Evolutionary conservation across 2,797 vertebrate genomes (phyloP).

Genomic region (Adelosebastes latens): DNA sequence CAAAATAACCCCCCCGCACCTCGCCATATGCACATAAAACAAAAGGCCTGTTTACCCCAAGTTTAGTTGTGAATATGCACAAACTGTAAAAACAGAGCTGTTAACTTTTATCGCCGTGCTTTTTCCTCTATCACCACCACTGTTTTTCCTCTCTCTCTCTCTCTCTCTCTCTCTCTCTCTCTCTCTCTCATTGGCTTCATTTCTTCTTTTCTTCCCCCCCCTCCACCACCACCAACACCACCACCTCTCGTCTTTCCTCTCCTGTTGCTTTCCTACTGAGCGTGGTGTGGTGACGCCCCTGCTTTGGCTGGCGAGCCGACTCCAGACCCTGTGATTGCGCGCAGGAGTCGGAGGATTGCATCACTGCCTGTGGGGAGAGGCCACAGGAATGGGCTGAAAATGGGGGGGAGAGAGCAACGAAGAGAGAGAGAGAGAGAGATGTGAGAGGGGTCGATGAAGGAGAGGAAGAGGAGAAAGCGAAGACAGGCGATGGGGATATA

Average conservation of each 20-base stretch:
- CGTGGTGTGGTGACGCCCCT: slow-evolving; percentile 72
- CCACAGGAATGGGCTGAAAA: slow-evolving; percentile 72
- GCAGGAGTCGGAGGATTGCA: slow-evolving; percentile 83
- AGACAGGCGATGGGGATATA: slow-evolving; percentile 21
- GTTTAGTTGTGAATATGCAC: slow-evolving; percentile 20
- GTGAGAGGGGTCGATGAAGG: slow-evolving; percentile 2
- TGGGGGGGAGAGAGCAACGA: background rate
- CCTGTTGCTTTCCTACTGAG: slow-evolving; percentile 71
- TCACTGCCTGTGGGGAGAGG: slow-evolving; percentile 82
- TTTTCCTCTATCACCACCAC: slow-evolving; percentile 44
- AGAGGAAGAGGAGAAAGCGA: slow-evolving; percentile 33
- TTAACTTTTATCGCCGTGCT: slow-evolving; percentile 57
- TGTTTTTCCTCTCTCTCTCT: slow-evolving; percentile 51
- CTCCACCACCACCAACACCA: slow-evolving; percentile 20
- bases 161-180: slow-evolving; percentile 36
- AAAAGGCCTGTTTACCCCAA: slow-evolving; percentile 44
- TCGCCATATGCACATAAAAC: slow-evolving; percentile 2
- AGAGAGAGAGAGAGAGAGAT: background rate
- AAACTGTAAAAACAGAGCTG: slow-evolving; percentile 54
- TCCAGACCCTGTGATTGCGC: slow-evolving; percentile 82
- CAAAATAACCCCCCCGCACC: background rate
- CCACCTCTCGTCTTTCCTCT: slow-evolving; percentile 61
- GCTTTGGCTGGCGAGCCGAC: slow-evolving; percentile 64
- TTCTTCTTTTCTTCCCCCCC: slow-evolving; percentile 45
- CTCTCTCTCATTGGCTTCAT: slow-evolving; percentile 47